Percentiles rank a stretch among this genome's conserved stretches.
Evolutionary conservation across 30 jellyfish, hydroid and myxozoan species (phyloP).

Genomic region (Turritopsis dohrnii): DNA sequence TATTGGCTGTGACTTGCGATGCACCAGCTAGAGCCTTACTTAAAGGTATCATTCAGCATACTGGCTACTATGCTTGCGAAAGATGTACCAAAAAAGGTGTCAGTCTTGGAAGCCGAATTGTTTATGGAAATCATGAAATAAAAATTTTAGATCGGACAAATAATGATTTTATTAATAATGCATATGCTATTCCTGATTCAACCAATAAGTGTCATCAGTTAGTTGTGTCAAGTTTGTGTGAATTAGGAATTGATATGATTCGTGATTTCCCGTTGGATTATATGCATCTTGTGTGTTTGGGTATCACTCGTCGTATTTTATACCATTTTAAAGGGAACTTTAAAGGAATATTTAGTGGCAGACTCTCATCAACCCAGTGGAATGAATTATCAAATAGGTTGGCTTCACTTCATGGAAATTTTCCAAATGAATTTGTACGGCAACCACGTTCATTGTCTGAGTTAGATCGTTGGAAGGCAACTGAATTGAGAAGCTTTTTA

Average conservation of each 20-base stretch:
- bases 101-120: background rate
- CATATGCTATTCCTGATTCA: background rate
- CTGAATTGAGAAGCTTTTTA: slow-evolving; percentile 56
- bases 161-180: background rate
- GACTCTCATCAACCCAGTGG: slow-evolving; percentile 23
- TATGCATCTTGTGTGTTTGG: slow-evolving; percentile 2
- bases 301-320: slow-evolving; percentile 13
- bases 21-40: slow-evolving; percentile 47
- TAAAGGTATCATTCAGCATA: slow-evolving; percentile 20
- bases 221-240: background rate
- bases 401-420: slow-evolving; percentile 21
- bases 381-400: slow-evolving; percentile 33
- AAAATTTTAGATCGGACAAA: background rate
- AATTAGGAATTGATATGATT: slow-evolving; percentile 15
- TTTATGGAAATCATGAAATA: slow-evolving; percentile 1
- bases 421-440: slow-evolving; percentile 46
- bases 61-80: slow-evolving; percentile 40
- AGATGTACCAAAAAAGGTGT: slow-evolving; percentile 30
- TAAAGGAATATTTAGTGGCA: slow-evolving; percentile 32
- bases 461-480: slow-evolving; percentile 56
- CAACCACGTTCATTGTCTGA: slow-evolving; percentile 46
- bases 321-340: slow-evolving; percentile 12
- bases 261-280: background rate
- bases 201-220: background rate
- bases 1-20: slow-evolving; percentile 21